Percentiles rank a stretch among this genome's conserved stretches.
Evolutionary conservation across 1,140 invertebrate species (phyloP).

Genomic region (Tetragonula clypearis): DNA sequence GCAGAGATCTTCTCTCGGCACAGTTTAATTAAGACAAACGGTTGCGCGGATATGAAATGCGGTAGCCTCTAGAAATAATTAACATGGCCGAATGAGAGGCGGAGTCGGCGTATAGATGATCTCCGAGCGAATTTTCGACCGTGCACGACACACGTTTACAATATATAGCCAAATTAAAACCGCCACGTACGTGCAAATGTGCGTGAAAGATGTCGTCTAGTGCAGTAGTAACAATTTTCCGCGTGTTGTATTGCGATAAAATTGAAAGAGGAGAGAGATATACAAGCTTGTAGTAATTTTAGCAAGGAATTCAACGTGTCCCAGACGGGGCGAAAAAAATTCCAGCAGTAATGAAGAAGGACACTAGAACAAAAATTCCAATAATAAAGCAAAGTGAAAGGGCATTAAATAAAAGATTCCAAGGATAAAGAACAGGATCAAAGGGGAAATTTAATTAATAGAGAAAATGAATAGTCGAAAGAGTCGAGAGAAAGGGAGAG

Average conservation of each 20-base stretch:
- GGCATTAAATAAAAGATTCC: not conserved
- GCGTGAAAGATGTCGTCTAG: too few species aligned
- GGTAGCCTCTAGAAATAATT: constrained; percentile 10
- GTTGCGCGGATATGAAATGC: not conserved
- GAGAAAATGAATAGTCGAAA: not conserved
- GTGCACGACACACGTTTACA: too few species aligned
- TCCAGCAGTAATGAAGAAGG: not conserved
- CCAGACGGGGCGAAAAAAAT: not conserved
- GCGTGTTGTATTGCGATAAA: not conserved
- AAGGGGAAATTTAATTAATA: not conserved
- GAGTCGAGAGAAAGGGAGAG: not conserved
- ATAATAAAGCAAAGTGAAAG: not conserved
- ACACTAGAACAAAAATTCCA: not conserved
- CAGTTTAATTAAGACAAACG: constrained; percentile 8
- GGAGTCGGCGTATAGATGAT: not conserved
- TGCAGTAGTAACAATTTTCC: not conserved
- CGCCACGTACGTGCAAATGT: not conserved
- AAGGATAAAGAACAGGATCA: not conserved
- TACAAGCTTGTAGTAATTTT: too few species aligned
- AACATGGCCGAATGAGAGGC: not conserved
- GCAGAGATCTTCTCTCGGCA: not conserved
- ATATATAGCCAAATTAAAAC: not conserved
- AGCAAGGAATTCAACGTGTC: too few species aligned
- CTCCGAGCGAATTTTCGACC: not conserved
- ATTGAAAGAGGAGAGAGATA: not conserved